These are phyloP conservation scores for Apis mellifera DNA, from an alignment of 1,140 invertebrate species.

Conservation along the genomic window DNA sequence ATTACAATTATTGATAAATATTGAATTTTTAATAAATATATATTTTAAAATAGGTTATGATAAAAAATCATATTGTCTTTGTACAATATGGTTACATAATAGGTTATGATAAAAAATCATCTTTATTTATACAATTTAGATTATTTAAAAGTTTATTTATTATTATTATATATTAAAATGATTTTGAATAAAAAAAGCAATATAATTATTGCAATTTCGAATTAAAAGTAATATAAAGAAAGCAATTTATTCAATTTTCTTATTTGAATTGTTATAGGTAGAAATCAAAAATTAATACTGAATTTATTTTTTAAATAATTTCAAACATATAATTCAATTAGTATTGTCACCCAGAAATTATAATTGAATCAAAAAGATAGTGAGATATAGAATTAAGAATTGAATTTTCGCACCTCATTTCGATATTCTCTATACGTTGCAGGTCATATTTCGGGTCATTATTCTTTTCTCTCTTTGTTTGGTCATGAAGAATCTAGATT, in stretches of 20 bases:
- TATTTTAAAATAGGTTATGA: too few relatives aligned
- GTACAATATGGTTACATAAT: too few relatives aligned
- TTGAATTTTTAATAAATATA: background rate
- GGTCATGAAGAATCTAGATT: conserved; percentile 19
- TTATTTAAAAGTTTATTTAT: too few relatives aligned
- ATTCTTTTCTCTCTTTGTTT: background rate
- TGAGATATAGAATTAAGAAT: conserved; percentile 40
- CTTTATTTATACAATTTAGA: too few relatives aligned
- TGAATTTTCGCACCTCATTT: conserved; percentile 28
- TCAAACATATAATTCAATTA: conserved; percentile 20
- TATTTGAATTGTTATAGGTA: background rate
- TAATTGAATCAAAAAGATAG: background rate
- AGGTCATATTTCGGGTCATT: conserved; percentile 17
- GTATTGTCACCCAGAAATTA: background rate
- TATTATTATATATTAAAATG: too few relatives aligned
- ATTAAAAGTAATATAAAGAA: too few relatives aligned
- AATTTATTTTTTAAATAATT: conserved; percentile 4
- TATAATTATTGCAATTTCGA: too few relatives aligned
- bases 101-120: too few relatives aligned
- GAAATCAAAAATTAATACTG: background rate
- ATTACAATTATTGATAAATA: background rate
- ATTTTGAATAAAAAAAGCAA: too few relatives aligned
- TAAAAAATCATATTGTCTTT: too few relatives aligned
- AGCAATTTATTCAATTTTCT: too few relatives aligned
- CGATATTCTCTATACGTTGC: background rate